A percentile compares a stretch with the other conserved stretches of the same genome.
phyloP scores from a whole-genome alignment of 2,888 invertebrate species.

The Sthenelais limicola region DNA sequence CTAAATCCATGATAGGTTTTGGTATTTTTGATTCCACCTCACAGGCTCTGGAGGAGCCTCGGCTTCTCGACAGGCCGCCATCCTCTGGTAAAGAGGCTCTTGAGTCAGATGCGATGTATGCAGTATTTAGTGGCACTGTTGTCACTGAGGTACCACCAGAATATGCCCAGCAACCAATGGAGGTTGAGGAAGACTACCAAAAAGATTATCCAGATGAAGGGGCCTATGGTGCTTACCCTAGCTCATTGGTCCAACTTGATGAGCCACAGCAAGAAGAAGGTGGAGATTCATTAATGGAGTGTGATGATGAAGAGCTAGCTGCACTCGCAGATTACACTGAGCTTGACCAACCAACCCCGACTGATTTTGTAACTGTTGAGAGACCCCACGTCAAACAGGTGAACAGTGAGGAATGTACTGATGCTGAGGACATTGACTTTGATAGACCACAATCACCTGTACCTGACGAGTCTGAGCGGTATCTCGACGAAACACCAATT shows the following conservation, averaged over 20 bases:
- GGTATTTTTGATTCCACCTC: conserved; percentile 5
- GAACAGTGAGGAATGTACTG: too few relatives aligned
- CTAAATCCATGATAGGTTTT: neutral
- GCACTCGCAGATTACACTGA: conserved; percentile 46
- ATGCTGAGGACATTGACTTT: conserved; percentile 75
- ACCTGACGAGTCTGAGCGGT: conserved; percentile 56
- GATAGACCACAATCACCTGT: conserved; percentile 75
- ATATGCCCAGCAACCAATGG: conserved; percentile 34
- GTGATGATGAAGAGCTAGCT: conserved; percentile 40
- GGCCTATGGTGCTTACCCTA: conserved; percentile 59
- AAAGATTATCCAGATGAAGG: conserved; percentile 25
- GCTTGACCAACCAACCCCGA: conserved; percentile 38
- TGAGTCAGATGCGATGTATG: conserved; percentile 47
- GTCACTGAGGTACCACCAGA: conserved; percentile 45
- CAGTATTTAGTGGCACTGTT: conserved; percentile 37
- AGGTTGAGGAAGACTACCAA: conserved; percentile 35
- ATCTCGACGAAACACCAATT: neutral
- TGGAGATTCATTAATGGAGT: conserved; percentile 32
- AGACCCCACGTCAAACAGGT: too few relatives aligned
- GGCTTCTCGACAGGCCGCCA: conserved; percentile 34
- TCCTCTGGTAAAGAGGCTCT: conserved; percentile 49
- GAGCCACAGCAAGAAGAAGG: conserved; percentile 25
- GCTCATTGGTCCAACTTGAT: conserved; percentile 53
- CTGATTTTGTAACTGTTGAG: conserved; percentile 30
- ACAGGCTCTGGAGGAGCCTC: conserved; percentile 33